Percentiles rank a stretch among this genome's conserved stretches.
These are phyloP conservation scores for Garrulus glandarius DNA, from an alignment of 2,797 vertebrate species.

Conservation along the genomic window DNA sequence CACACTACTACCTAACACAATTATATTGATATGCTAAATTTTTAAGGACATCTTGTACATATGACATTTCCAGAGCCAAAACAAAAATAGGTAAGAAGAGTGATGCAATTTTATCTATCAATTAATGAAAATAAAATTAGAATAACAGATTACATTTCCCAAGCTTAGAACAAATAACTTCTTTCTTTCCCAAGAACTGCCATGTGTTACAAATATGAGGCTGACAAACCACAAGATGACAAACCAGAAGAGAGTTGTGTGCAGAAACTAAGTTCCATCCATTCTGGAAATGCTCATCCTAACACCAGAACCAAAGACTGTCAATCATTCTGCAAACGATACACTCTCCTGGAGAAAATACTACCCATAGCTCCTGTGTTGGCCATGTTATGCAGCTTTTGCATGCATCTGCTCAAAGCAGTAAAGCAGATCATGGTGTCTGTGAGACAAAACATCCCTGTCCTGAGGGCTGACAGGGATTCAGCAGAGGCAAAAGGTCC, in stretches of 20 bases:
- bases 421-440: background rate
- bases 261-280: background rate
- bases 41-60: background rate
- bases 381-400: background rate
- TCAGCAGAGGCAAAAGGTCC: background rate
- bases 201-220: background rate
- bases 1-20: background rate
- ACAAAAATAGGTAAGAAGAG: background rate
- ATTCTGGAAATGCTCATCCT: background rate
- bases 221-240: background rate
- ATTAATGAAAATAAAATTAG: background rate
- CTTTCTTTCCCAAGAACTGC: background rate
- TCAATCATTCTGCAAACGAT: background rate
- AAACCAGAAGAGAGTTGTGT: background rate
- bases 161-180: background rate
- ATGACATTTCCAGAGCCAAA: background rate
- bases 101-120: background rate
- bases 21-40: background rate
- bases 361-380: background rate
- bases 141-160: background rate
- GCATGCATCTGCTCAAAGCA: background rate
- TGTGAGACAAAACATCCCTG: background rate
- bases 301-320: background rate
- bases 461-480: background rate
- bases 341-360: background rate